Percentiles rank a stretch among this genome's conserved stretches.
Evolutionary conservation across 2,797 vertebrate genomes (phyloP).

Genomic region (Melanogrammus aeglefinus): DNA sequence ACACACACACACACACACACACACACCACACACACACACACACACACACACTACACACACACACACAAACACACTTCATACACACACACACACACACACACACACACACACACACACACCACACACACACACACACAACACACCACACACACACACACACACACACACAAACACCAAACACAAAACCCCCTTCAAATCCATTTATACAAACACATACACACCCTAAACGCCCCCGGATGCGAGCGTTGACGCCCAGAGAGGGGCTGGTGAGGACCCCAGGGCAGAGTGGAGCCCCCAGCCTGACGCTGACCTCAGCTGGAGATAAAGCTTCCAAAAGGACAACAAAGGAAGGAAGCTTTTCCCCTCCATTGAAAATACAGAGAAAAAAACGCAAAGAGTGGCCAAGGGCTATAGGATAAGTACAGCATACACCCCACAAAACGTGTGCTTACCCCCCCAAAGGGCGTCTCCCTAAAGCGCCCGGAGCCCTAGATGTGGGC

Average conservation of each 20-base stretch:
- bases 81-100: conserved; percentile 24
- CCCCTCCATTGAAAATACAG: conserved; percentile 17
- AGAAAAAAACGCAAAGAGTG: conserved; percentile 10
- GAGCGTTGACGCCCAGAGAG: too few species aligned
- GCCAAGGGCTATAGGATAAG: conserved; percentile 10
- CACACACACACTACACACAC: too few species aligned
- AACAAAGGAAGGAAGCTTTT: conserved; percentile 40
- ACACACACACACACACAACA: too few species aligned
- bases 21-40: too few species aligned
- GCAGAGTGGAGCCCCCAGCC: too few species aligned
- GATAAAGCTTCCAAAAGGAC: conserved; percentile 22
- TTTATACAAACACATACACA: conserved; percentile 11
- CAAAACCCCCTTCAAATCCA: not conserved
- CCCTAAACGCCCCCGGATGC: conserved; percentile 33
- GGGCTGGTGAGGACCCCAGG: too few species aligned
- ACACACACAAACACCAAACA: not conserved
- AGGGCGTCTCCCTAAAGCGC: conserved; percentile 10
- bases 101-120: not conserved
- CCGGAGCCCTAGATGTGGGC: not conserved
- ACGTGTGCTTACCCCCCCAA: conserved; percentile 4
- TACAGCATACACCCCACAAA: conserved; percentile 26
- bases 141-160: not conserved
- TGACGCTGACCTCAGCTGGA: conserved; percentile 47
- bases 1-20: too few species aligned
- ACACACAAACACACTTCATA: too few species aligned